These are phyloP conservation scores for Phyllotreta cruciferae DNA, from an alignment of 2,888 invertebrate species.

Conservation along the genomic window DNA sequence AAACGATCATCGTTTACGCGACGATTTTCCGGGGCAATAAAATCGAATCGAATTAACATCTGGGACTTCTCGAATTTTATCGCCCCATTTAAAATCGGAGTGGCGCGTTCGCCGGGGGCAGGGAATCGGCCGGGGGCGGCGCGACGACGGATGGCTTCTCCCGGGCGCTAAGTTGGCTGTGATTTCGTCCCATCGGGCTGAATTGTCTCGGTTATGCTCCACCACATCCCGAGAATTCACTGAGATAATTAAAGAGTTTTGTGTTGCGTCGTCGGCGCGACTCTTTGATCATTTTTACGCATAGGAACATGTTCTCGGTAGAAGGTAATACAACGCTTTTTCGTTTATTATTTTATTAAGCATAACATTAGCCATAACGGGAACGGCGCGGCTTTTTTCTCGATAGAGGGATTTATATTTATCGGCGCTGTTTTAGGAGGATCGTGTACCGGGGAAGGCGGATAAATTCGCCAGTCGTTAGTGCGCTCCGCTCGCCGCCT, in stretches of 20 bases:
- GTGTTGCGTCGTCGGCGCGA: slow-evolving; percentile 33
- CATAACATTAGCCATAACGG: slow-evolving; percentile 25
- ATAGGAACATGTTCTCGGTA: slow-evolving; percentile 37
- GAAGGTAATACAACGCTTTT: slow-evolving; percentile 34
- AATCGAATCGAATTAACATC: slow-evolving; percentile 11
- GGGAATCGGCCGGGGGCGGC: neutral
- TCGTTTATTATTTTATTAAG: slow-evolving; percentile 32
- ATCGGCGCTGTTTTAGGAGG: too few relatives aligned
- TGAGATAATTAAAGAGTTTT: slow-evolving; percentile 42
- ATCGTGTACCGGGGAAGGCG: neutral
- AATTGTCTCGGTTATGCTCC: slow-evolving; percentile 43
- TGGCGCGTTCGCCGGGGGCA: too few relatives aligned
- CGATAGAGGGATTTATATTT: neutral
- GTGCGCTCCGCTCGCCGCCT: neutral
- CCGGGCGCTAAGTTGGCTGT: slow-evolving; percentile 35
- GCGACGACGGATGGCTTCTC: slow-evolving; percentile 4
- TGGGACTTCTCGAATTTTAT: slow-evolving; percentile 4
- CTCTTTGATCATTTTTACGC: slow-evolving; percentile 41
- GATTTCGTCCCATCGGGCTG: slow-evolving; percentile 46
- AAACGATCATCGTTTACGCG: too few relatives aligned
- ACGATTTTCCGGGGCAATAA: neutral
- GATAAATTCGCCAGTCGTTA: neutral
- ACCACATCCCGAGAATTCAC: slow-evolving; percentile 41
- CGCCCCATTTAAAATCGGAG: slow-evolving; percentile 5
- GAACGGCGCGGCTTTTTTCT: slow-evolving; percentile 8